Percentiles rank a stretch among this genome's conserved stretches.
Conservation (phyloP, 2,113 vertebrate species). For the Actenoides hombroni region DNA sequence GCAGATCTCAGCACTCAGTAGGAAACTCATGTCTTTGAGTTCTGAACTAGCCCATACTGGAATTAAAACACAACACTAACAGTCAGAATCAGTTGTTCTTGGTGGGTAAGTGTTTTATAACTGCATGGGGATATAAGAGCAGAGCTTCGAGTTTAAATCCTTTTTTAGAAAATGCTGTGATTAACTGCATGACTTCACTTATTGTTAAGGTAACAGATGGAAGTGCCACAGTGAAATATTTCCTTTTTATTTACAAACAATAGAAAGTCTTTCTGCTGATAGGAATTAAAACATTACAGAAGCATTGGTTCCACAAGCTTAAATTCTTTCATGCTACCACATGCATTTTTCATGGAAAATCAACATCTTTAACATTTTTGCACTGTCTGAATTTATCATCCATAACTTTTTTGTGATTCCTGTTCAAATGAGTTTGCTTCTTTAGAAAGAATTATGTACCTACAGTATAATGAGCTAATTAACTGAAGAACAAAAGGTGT, state of each 20-base stretch:
- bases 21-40: slow-evolving; percentile 39
- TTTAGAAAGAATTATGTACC: slow-evolving; percentile 74
- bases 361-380: slow-evolving; percentile 68
- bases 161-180: slow-evolving; percentile 69
- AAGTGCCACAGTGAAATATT: slow-evolving; percentile 75
- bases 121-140: slow-evolving; percentile 39
- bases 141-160: slow-evolving; percentile 44
- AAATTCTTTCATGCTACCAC: slow-evolving; percentile 58
- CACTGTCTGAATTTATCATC: slow-evolving; percentile 58
- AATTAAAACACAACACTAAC: slow-evolving; percentile 59
- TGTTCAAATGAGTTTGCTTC: slow-evolving; percentile 65
- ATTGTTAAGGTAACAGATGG: slow-evolving; percentile 74
- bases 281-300: slow-evolving; percentile 67
- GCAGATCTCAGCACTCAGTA: slow-evolving; percentile 38
- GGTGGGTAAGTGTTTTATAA: slow-evolving; percentile 64
- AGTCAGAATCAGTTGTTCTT: slow-evolving; percentile 60
- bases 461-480: slow-evolving; percentile 76
- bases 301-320: slow-evolving; percentile 45
- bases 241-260: slow-evolving; percentile 81
- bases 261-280: slow-evolving; percentile 55
- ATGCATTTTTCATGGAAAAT: slow-evolving; percentile 63
- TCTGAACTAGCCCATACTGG: slow-evolving; percentile 24
- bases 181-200: slow-evolving; percentile 68
- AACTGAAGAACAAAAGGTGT: slow-evolving; percentile 77
- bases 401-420: slow-evolving; percentile 70